Conservation (phyloP, 2,888 invertebrate genomes). For the Mesorhabditis belari region DNA sequence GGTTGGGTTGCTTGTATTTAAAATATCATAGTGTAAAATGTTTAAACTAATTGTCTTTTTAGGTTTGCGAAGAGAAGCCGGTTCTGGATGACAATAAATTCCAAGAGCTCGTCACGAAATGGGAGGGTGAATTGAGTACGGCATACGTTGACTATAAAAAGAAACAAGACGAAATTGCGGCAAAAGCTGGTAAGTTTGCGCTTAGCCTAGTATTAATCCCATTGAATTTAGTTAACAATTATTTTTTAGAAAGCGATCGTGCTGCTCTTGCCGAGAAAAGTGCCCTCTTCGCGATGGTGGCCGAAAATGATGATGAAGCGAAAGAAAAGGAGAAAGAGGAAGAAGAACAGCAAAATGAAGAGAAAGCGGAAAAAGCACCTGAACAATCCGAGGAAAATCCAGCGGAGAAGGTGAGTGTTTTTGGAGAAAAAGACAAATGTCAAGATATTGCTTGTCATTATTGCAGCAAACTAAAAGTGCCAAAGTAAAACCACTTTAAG, state of each 20-base stretch:
- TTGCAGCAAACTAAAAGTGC: too few species aligned
- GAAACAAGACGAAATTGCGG: conserved; percentile 20
- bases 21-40: not conserved
- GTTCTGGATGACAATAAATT: conserved; percentile 38
- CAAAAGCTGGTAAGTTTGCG: conserved; percentile 23
- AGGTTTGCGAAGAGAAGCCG: conserved; percentile 41
- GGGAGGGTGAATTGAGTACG: conserved; percentile 28
- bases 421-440: too few species aligned
- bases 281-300: not conserved
- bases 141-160: conserved; percentile 40
- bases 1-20: conserved; percentile 2
- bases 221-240: too few species aligned
- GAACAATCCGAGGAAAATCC: too few species aligned
- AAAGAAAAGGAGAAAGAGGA: not conserved
- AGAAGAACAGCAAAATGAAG: too few species aligned
- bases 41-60: conserved; percentile 11
- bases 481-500: too few species aligned
- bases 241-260: too few species aligned
- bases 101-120: conserved; percentile 37
- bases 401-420: too few species aligned
- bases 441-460: too few species aligned
- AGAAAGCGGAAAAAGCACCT: too few species aligned
- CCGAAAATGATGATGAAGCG: not conserved
- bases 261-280: not conserved
- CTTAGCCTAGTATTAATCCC: too few species aligned